phyloP scores from a whole-genome alignment of 2,888 invertebrate species.

The Pomacea canaliculata region DNA sequence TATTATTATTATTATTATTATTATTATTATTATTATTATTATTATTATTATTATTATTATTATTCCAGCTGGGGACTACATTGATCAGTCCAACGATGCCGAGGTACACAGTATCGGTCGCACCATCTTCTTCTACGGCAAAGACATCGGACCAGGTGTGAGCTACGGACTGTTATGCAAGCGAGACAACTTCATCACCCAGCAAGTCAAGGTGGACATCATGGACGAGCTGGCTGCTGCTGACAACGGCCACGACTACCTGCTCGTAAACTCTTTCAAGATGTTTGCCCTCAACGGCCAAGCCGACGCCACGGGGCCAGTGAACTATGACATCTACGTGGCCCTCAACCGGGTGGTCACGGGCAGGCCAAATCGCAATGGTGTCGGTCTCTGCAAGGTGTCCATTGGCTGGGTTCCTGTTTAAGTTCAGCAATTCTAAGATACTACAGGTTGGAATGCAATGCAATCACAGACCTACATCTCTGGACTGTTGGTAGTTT shows the following conservation, averaged over 20 bases:
- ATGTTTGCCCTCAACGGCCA: conserved; percentile 33
- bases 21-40: neutral
- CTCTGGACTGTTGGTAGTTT: too few relatives aligned
- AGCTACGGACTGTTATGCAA: conserved; percentile 5
- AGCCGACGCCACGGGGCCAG: conserved; percentile 17
- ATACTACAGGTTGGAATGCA: too few relatives aligned
- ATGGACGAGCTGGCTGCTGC: conserved; percentile 11
- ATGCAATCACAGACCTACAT: too few relatives aligned
- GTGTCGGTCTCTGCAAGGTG: conserved; percentile 29
- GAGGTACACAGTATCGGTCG: conserved; percentile 9
- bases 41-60: too few relatives aligned
- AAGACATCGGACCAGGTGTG: neutral
- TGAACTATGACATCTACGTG: conserved; percentile 32
- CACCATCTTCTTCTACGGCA: conserved; percentile 10
- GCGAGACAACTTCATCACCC: conserved; percentile 2
- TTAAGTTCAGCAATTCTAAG: too few relatives aligned
- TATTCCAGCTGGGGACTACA: conserved; percentile 6
- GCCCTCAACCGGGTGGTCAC: conserved; percentile 29
- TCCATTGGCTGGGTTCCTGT: neutral
- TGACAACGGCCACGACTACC: conserved; percentile 4
- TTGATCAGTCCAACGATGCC: conserved; percentile 5
- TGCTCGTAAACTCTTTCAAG: conserved; percentile 21
- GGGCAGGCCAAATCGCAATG: conserved; percentile 11
- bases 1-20: neutral
- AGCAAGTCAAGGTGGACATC: conserved; percentile 1